phyloP scores from a whole-genome alignment of 2,797 vertebrate genomes.

The Clarias pachynema region DNA sequence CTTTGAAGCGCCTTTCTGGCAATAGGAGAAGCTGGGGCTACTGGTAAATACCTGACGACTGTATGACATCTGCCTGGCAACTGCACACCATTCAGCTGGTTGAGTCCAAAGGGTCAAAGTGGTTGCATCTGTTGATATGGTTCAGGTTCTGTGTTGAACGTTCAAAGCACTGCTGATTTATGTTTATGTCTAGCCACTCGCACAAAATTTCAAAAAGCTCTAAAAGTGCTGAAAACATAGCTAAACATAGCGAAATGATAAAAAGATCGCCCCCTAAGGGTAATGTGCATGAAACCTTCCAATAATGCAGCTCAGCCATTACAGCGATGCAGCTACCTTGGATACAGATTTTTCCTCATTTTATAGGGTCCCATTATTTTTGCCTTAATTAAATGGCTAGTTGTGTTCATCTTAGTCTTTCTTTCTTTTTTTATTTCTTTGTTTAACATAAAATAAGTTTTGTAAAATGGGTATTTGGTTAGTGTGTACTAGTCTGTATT shows the following conservation, averaged over 20 bases:
- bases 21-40: too few species aligned
- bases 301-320: neutral
- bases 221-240: neutral
- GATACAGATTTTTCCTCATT: neutral
- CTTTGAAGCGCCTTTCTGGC: too few species aligned
- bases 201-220: neutral
- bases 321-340: neutral
- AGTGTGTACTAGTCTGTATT: neutral
- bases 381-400: neutral
- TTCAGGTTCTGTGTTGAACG: neutral
- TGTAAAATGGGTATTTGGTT: neutral
- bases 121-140: neutral
- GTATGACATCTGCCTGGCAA: too few species aligned
- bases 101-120: too few species aligned
- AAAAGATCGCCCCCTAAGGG: neutral
- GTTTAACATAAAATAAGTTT: neutral
- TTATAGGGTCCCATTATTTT: neutral
- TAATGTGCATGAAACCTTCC: neutral
- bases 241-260: neutral
- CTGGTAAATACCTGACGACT: too few species aligned
- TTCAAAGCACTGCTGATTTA: neutral
- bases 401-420: neutral
- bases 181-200: too few species aligned
- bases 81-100: too few species aligned
- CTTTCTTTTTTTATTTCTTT: neutral